Base-by-base conservation (phyloP, 1,140 invertebrate species). In the Vanessa atalanta region DNA sequence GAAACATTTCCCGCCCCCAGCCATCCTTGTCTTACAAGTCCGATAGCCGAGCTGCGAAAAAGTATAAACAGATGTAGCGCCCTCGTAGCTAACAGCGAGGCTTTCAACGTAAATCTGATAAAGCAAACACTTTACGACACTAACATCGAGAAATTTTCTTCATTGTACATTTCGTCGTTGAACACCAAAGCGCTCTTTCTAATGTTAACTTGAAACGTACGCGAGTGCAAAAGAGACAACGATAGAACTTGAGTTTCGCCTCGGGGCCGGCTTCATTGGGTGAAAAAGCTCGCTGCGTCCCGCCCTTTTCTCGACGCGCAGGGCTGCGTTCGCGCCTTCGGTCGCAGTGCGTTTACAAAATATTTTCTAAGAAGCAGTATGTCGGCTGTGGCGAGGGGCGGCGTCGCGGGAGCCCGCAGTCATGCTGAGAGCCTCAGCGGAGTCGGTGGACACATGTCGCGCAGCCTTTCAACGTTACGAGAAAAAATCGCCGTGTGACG, bases 91-190 rank as follows among this genome's bases (percentile, higher is more conserved):
- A 90, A 88, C 88, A 82, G 83, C 83, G 83, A 91, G 53, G 88
- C 90, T 91, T 92, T 91, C 89, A 89, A 88, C 86, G 88, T 90
- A 90, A 92, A 91, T 91, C 90, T 90, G 90, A 91, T 91, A 92
- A 91, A 90, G 81, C 82, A 83, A 87, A 88, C 85, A 85, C 87
- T 90, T 90, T 92, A 91, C 83, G 84, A 83, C 85, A 86, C 86
- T 65, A 89, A 88, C 84, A 87, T 87, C 84, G 88, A 85, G 86
- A 88, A 88, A 86, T 87, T 90, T 92, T 88, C 86, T 86, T 88
- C 77, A 81, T 82, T 57, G 51, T 72, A 66, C 74, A 76, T 77
- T 48, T 69, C 53, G 67, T 73, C 57, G 70, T 69, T 72, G 70
- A 67, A 68, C 73, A 67, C 76, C 75, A 65, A 79, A 75, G 73